Conservation (phyloP, 1,140 invertebrate species). For the Drosophila lacteicornis region DNA sequence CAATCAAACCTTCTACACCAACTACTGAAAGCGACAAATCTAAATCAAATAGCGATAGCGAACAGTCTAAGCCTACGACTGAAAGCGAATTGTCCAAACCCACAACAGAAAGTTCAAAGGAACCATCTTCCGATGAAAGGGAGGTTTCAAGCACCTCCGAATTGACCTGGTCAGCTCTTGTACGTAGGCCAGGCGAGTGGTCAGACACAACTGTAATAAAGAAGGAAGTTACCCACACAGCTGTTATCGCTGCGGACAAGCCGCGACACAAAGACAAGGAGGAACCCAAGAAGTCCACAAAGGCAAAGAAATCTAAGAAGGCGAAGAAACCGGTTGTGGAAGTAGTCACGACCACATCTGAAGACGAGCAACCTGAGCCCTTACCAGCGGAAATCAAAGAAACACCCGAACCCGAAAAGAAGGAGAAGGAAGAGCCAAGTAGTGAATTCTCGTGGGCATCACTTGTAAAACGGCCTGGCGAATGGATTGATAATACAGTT, state of each 20-base stretch:
- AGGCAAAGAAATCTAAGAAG: constrained; percentile 69
- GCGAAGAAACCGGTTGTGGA: constrained; percentile 61
- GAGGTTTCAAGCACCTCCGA: constrained; percentile 53
- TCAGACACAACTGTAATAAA: constrained; percentile 53
- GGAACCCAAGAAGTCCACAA: constrained; percentile 49
- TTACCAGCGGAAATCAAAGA: constrained; percentile 8
- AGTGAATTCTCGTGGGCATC: constrained; percentile 75
- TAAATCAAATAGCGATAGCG: constrained; percentile 38
- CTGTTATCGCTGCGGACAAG: constrained; percentile 26
- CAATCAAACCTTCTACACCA: constrained; percentile 12
- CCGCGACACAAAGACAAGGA: constrained; percentile 41
- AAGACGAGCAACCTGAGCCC: constrained; percentile 55
- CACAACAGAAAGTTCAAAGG: constrained; percentile 65
- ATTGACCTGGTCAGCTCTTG: constrained; percentile 75
- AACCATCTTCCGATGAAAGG: constrained; percentile 67
- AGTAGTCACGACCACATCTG: constrained; percentile 60
- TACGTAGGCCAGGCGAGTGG: constrained; percentile 77
- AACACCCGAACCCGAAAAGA: background rate
- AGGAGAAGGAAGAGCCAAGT: constrained; percentile 16
- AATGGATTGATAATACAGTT: constrained; percentile 78
- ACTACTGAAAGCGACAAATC: constrained; percentile 35
- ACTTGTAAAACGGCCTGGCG: constrained; percentile 75
- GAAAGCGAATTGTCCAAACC: constrained; percentile 45
- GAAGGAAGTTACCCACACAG: constrained; percentile 37
- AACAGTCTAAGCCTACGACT: constrained; percentile 22